Base-by-base conservation (phyloP, 2,113 vertebrate genomes). In the Osmerus mordax region DNA sequence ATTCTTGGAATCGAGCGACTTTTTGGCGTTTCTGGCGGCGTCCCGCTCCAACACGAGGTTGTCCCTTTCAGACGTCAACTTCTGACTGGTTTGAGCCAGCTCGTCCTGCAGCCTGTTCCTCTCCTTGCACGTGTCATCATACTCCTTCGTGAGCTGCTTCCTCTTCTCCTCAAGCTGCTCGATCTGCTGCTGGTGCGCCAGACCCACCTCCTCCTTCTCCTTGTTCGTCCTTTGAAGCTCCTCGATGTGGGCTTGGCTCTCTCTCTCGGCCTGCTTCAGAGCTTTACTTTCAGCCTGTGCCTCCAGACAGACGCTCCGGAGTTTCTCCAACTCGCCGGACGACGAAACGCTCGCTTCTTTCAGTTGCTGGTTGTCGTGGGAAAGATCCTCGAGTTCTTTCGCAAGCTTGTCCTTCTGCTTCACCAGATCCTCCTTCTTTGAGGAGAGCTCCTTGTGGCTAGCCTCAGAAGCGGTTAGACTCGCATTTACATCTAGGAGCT, bases 31-130 rank as follows among this genome's bases (percentile, higher is more conserved):
- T 61, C 87, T 87, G 64, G 94, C 86, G 28, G 82, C 52, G 56
- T 92, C 86, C 18, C 92, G 79, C 83, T 95, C 88, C 1, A 87
- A 88, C 28, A 89, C 75, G 0, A 95, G 74, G 58, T 82, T 81
- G 4, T 89, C 90, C 7, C 89, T 91, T 11, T 94, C 91, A 66
- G 60, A 79, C 11, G 78, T 81, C 18, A 95, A 65, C 25, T 92
- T 92, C n/a, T 93, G 90, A 1, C 85, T 90, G 28, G 86, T 94
- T 60, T 88, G 88, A 77, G 80, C 86, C 51, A 98, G 86, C 63
- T 93, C 91, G 67, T 92, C 89, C 70, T 94, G 91, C 8, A 92
- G 77, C 0, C 83, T 82, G 28, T 90, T 92, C 77, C 90, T 94
- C 55, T 94, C 93, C 74, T 93, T 93, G 41, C 89, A 67, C 76